Percentiles rank a stretch among this genome's conserved stretches.
Conservation (phyloP, 2,797 vertebrate genomes). For the Antennarius maculatus region DNA sequence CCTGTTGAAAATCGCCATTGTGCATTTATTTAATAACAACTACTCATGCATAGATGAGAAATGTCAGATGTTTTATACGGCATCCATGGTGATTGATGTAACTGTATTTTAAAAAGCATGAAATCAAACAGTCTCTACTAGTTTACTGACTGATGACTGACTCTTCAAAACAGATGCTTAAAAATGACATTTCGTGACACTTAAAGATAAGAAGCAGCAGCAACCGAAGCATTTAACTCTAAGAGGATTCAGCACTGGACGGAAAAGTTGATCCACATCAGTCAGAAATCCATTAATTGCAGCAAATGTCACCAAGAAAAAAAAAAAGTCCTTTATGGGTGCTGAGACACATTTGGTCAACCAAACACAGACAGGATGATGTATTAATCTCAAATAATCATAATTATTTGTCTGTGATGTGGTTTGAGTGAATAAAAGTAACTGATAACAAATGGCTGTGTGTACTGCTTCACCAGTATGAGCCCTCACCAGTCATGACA, state of each 20-base stretch:
- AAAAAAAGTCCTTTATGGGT: not conserved
- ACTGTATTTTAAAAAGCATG: not conserved
- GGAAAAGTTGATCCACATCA: conserved; percentile 28
- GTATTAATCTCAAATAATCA: not conserved
- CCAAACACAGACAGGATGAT: not conserved
- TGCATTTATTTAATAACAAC: not conserved
- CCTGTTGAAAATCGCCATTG: not conserved
- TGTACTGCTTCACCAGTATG: conserved; percentile 36
- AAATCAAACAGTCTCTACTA: conserved; percentile 1
- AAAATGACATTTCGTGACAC: conserved; percentile 3
- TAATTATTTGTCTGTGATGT: conserved; percentile 4
- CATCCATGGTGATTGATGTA: not conserved
- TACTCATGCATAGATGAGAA: not conserved
- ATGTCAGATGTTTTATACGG: not conserved
- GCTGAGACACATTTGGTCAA: conserved; percentile 6
- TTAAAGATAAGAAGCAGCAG: conserved; percentile 9
- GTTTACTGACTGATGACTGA: not conserved
- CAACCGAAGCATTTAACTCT: conserved; percentile 19
- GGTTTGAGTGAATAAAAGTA: conserved; percentile 6
- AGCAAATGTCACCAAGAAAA: conserved; percentile 12
- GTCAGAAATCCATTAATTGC: conserved; percentile 29
- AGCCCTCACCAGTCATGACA: conserved; percentile 63
- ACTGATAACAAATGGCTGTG: conserved; percentile 3
- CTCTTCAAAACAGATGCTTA: conserved; percentile 20
- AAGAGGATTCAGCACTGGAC: conserved; percentile 29